Evolutionary conservation across 2,888 invertebrate genomes (phyloP).

Genomic region (Chironomus tentans): DNA sequence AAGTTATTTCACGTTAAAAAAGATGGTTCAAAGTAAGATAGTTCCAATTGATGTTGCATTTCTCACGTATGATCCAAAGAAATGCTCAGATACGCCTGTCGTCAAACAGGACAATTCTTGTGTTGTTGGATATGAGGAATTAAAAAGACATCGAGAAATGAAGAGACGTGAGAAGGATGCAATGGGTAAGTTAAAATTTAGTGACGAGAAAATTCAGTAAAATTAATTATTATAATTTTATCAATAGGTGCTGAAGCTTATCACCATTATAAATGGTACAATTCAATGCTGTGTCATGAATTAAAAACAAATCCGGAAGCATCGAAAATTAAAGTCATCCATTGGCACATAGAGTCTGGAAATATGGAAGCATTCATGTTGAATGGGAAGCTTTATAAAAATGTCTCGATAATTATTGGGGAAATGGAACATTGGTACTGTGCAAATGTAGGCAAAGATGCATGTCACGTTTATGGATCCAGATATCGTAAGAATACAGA

Average conservation of each 20-base stretch:
- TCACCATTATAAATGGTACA: conserved; percentile 20
- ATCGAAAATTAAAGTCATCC: not conserved
- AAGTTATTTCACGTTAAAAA: not conserved
- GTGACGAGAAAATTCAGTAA: not conserved
- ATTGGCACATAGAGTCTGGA: conserved; percentile 27
- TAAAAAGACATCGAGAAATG: not conserved
- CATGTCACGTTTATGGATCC: not conserved
- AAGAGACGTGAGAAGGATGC: conserved; percentile 3
- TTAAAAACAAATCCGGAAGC: not conserved
- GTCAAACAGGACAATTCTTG: conserved; percentile 19
- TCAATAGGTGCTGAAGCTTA: not conserved
- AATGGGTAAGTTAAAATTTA: not conserved
- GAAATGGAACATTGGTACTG: conserved; percentile 24
- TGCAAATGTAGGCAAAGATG: not conserved
- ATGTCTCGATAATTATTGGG: conserved; percentile 27
- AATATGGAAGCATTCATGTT: conserved; percentile 24
- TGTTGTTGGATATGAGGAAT: not conserved
- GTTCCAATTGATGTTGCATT: conserved; percentile 23
- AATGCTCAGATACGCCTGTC: conserved; percentile 4
- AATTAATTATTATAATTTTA: not conserved
- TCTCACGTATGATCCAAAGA: conserved; percentile 20
- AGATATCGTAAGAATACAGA: not conserved
- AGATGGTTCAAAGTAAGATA: conserved; percentile 17
- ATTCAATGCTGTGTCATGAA: conserved; percentile 14
- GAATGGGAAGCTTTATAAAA: conserved; percentile 10